phyloP scores from a whole-genome alignment of 2,113 vertebrate species.

The Aptenodytes patagonicus region DNA sequence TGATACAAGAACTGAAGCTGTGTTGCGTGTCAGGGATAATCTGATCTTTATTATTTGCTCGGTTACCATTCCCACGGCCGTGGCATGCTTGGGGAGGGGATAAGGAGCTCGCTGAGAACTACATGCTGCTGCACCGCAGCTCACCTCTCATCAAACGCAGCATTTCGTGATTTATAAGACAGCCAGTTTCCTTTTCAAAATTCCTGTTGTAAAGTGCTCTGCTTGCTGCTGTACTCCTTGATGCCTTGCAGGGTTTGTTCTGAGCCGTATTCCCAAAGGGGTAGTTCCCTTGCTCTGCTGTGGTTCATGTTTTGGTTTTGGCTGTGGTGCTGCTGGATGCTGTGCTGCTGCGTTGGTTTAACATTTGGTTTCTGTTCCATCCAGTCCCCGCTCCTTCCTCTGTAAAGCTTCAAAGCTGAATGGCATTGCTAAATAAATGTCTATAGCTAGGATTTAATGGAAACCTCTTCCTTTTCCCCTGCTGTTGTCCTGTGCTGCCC shows the following conservation, averaged over 20 bases:
- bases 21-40: neutral
- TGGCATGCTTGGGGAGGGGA: neutral
- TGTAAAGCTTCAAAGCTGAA: neutral
- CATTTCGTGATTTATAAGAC: neutral
- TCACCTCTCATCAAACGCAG: neutral
- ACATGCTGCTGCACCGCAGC: neutral
- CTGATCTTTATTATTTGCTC: neutral
- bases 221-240: neutral
- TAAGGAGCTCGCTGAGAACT: neutral
- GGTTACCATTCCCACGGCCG: rapidly evolving
- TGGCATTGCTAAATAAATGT: neutral
- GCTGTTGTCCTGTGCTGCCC: neutral
- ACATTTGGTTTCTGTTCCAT: neutral
- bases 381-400: neutral
- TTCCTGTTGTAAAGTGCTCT: neutral
- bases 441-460: neutral
- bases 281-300: neutral
- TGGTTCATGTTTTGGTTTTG: neutral
- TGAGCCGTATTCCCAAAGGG: neutral
- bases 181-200: neutral
- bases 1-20: neutral
- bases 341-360: neutral
- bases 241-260: neutral
- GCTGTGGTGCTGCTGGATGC: neutral
- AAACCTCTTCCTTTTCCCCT: neutral